Evolutionary conservation across 2,797 vertebrate species (phyloP).

Genomic region (Enteromius treurensis): DNA sequence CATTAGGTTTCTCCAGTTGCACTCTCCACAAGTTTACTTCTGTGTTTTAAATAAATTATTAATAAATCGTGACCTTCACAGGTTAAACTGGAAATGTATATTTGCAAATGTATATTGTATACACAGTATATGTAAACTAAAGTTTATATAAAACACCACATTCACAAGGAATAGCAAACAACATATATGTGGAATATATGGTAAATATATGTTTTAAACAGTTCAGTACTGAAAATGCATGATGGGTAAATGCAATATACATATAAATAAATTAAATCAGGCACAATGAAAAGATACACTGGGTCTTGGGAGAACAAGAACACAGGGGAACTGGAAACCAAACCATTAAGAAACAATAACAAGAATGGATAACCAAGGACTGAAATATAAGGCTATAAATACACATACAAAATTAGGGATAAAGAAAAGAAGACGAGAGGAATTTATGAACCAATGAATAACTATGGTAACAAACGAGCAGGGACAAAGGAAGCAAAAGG

Average conservation of each 20-base stretch:
- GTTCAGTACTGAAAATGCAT: no score
- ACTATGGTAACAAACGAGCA: background rate
- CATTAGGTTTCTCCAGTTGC: background rate
- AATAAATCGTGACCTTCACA: background rate
- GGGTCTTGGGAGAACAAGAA: no score
- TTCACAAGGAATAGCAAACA: background rate
- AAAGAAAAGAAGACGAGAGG: background rate
- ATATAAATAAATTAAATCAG: no score
- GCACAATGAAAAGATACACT: no score
- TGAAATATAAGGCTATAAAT: background rate
- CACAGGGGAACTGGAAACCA: no score
- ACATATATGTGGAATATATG: background rate
- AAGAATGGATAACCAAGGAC: background rate
- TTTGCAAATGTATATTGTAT: background rate
- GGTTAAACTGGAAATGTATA: background rate
- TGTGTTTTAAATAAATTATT: background rate
- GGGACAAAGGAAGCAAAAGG: background rate
- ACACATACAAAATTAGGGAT: background rate
- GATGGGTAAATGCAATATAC: no score
- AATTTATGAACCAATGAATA: background rate
- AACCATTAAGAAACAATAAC: no score
- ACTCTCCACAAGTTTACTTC: background rate
- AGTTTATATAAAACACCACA: background rate
- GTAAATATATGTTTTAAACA: no score
- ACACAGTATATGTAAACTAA: background rate